Evolutionary conservation across 2,113 vertebrate genomes (phyloP).

Genomic region (Pelusios castaneus): DNA sequence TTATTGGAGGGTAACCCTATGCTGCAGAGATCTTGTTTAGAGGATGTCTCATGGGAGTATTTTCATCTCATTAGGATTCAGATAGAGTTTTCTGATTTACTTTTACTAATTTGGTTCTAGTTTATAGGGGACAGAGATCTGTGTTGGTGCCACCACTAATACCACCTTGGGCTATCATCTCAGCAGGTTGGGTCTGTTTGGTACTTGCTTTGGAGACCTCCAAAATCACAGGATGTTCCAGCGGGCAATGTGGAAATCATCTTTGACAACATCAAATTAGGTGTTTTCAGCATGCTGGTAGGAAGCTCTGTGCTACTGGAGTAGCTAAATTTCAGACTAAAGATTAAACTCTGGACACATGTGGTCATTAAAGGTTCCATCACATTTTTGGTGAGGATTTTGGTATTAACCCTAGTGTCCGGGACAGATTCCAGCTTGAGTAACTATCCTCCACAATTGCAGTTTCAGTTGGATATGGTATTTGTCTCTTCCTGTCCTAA

Average conservation of each 20-base stretch:
- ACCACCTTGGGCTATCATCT: not conserved
- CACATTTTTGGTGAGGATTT: constrained; percentile 45
- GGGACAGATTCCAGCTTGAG: not conserved
- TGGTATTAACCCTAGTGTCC: constrained; percentile 45
- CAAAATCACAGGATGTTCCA: not conserved
- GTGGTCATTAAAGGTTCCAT: constrained; percentile 24
- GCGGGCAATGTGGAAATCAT: not conserved
- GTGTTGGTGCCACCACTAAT: not conserved
- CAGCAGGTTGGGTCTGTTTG: not conserved
- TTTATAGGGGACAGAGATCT: no score
- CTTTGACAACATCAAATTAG: not conserved
- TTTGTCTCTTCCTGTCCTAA: constrained; percentile 68
- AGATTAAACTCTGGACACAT: not conserved
- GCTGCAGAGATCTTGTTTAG: not conserved
- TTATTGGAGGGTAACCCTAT: not conserved
- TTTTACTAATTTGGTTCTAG: not conserved
- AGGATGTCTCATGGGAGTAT: not conserved
- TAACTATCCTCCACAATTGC: constrained; percentile 44
- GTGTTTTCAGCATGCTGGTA: not conserved
- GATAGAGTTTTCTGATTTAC: constrained; percentile 8
- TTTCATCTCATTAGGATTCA: not conserved
- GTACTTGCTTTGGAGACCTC: not conserved
- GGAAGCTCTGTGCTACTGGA: not conserved
- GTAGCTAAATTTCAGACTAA: not conserved
- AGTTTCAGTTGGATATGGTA: constrained; percentile 57